Evolutionary conservation across 2,113 vertebrate genomes (phyloP).

Genomic region (Sterrhoptilus dennistouni): DNA sequence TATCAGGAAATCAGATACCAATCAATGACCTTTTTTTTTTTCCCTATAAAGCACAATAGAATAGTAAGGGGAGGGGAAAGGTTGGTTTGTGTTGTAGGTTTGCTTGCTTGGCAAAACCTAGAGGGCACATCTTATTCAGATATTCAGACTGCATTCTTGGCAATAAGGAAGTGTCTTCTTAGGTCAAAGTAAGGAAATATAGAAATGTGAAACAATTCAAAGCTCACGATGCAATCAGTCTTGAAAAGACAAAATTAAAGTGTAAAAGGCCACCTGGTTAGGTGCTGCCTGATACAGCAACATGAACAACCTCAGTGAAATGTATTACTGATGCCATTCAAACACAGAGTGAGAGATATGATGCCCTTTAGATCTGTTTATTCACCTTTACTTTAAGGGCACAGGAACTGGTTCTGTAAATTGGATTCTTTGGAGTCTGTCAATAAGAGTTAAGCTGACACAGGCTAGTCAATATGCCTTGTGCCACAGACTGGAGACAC

Average conservation of each 20-base stretch:
- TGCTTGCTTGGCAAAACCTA: not conserved
- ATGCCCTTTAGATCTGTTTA: constrained; percentile 52
- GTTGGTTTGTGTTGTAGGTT: not conserved
- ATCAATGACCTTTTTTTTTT: not conserved
- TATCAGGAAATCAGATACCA: not conserved
- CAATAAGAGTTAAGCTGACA: constrained; percentile 7
- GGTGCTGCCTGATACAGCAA: not conserved
- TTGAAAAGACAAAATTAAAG: not conserved
- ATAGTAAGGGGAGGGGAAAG: not conserved
- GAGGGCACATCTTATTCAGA: not conserved
- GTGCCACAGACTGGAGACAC: not conserved
- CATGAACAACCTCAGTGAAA: not conserved
- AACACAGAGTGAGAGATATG: not conserved
- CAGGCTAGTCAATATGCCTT: not conserved
- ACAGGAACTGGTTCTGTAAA: not conserved
- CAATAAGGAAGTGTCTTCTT: not conserved
- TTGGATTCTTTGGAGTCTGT: constrained; percentile 43
- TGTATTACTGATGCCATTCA: not conserved
- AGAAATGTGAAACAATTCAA: not conserved
- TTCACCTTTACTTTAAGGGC: constrained; percentile 56
- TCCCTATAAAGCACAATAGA: not conserved
- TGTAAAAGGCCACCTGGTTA: constrained; percentile 1
- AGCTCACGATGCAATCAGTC: not conserved
- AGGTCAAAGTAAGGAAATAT: not conserved
- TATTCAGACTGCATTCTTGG: not conserved